Percentiles rank a stretch among this genome's conserved stretches.
Conservation (phyloP, 2,113 vertebrate genomes). For the Lophius piscatorius region DNA sequence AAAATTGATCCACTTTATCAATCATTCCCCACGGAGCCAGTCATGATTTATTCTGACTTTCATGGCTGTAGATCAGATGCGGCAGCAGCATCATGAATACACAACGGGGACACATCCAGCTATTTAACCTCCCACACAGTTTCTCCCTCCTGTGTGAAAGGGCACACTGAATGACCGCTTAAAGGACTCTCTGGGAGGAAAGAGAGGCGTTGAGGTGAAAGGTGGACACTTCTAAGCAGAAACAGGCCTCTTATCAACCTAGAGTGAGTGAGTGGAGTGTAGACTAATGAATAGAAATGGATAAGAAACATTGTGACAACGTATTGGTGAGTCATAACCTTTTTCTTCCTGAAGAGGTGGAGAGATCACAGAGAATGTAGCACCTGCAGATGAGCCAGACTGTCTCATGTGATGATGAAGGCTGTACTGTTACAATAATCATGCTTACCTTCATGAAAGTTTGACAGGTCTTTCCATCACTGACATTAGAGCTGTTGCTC, state of each 20-base stretch:
- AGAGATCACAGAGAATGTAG: no score
- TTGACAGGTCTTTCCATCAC: no score
- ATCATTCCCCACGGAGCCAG: conserved; percentile 15
- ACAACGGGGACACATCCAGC: not conserved
- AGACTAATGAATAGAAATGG: conserved; percentile 2
- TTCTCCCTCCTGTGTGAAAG: no score
- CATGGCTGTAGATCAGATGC: conserved; percentile 7
- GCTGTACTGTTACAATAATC: no score
- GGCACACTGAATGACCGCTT: not conserved
- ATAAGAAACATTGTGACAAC: not conserved
- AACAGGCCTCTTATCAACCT: conserved; percentile 27
- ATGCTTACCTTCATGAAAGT: no score
- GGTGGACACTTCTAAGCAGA: conserved; percentile 13
- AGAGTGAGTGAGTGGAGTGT: conserved; percentile 17
- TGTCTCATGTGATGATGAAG: no score
- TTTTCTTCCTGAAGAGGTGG: no score
- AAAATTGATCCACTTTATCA: conserved; percentile 29
- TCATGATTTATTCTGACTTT: conserved; percentile 2
- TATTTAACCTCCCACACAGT: conserved; percentile 3
- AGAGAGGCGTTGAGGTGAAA: conserved; percentile 4
- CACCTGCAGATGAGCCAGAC: no score
- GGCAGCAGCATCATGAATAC: not conserved
- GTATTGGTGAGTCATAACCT: not conserved
- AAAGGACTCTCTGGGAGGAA: conserved; percentile 7
- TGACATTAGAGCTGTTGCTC: no score